A percentile compares a stretch with the other conserved stretches of the same genome.
Conservation (phyloP, 2,888 invertebrate species). For the Euzophera pinguis region DNA sequence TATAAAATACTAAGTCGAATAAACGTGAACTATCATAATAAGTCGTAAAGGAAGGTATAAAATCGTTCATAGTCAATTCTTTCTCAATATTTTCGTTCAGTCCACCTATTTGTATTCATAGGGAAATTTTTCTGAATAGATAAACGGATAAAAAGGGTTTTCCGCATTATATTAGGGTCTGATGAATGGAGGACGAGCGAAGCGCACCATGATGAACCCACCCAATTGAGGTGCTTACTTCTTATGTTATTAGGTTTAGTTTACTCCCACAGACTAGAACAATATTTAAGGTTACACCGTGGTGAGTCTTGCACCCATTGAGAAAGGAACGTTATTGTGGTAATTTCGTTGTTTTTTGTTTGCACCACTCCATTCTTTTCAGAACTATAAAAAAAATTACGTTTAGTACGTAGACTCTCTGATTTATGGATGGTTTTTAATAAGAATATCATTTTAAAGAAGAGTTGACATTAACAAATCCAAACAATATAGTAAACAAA, state of each 20-base stretch:
- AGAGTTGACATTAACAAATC: too few relatives aligned
- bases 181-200: conserved; percentile 44
- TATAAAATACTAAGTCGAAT: background rate
- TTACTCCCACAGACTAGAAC: too few relatives aligned
- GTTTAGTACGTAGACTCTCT: too few relatives aligned
- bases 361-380: too few relatives aligned
- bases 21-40: conserved; percentile 16
- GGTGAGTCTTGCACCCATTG: too few relatives aligned
- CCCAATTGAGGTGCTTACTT: background rate
- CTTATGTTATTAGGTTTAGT: background rate
- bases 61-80: conserved; percentile 53
- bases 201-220: conserved; percentile 16
- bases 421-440: too few relatives aligned
- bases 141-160: conserved; percentile 58
- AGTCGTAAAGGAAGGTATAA: conserved; percentile 32
- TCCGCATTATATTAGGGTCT: conserved; percentile 47
- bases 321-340: too few relatives aligned
- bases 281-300: too few relatives aligned
- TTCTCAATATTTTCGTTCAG: conserved; percentile 53
- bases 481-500: too few relatives aligned
- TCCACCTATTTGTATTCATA: conserved; percentile 61
- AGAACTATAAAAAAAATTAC: too few relatives aligned
- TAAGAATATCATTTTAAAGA: too few relatives aligned
- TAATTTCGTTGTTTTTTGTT: too few relatives aligned
- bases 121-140: conserved; percentile 58